phyloP scores from a whole-genome alignment of 1,140 invertebrate genomes.

The Diorhabda elongata region DNA sequence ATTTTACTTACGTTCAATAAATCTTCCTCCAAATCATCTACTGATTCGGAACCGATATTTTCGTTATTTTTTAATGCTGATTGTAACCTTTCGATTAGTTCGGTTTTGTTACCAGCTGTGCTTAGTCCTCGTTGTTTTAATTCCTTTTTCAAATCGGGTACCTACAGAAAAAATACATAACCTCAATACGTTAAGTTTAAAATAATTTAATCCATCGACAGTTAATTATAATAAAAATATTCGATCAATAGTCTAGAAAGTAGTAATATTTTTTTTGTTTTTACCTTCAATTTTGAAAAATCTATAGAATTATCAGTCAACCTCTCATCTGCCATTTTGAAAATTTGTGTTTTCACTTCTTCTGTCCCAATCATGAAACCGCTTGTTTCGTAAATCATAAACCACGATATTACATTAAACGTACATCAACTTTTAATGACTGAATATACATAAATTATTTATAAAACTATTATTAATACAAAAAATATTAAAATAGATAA shows the following conservation, averaged over 20 bases:
- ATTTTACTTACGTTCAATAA: slow-evolving; percentile 44
- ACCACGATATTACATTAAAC: too few species aligned
- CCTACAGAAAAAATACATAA: slow-evolving; percentile 49
- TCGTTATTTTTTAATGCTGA: slow-evolving; percentile 55
- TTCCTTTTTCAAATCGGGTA: slow-evolving; percentile 74
- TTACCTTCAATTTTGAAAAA: slow-evolving; percentile 40
- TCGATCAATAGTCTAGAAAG: background rate
- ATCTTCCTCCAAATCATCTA: slow-evolving; percentile 54
- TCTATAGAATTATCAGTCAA: slow-evolving; percentile 24
- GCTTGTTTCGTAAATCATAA: too few species aligned
- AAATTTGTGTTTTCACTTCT: slow-evolving; percentile 2
- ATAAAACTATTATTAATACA: too few species aligned
- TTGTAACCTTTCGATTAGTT: slow-evolving; percentile 71
- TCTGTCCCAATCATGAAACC: background rate
- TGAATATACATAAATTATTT: too few species aligned
- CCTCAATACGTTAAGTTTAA: slow-evolving; percentile 18
- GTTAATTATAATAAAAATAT: background rate
- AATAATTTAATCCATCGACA: slow-evolving; percentile 10
- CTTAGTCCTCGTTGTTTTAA: slow-evolving; percentile 71
- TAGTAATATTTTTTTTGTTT: background rate
- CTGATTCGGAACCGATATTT: slow-evolving; percentile 49
- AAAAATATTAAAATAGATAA: too few species aligned
- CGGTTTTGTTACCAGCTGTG: slow-evolving; percentile 73
- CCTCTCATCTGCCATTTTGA: slow-evolving; percentile 30
- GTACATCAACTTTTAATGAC: too few species aligned